Base-by-base conservation (phyloP, 1,140 invertebrate genomes). In the Eumeta japonica region DNA sequence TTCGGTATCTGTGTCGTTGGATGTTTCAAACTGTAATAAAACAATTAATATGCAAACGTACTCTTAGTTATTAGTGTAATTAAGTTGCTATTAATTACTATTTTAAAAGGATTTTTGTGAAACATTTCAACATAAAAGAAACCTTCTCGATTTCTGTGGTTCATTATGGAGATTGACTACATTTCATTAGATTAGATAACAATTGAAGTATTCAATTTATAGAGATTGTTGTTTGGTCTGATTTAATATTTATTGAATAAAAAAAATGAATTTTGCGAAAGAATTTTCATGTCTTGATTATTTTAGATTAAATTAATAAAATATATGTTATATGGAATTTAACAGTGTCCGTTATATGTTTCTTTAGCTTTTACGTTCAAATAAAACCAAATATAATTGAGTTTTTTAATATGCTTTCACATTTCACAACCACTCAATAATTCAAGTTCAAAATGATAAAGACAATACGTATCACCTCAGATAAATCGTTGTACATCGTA, bases 1-100 rank as follows among this genome's bases (percentile, higher is more conserved):
- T 2, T 74, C 58, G 13, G 55, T 59, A 14, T 77, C 56, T 2
- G 77, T 83, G 2, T 65, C 48, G 52, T 84, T 84, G 31, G n/a
- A 24, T 24, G 62, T 52, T 40, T 75, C 71, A 14, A 81, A 41
- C 81, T 83, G 43, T 19, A 62, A 62, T 28, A 53, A 47, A 47
- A 37, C 28, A 28, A 9, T n/a, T 38, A 34, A 20, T 34, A 35
- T 3, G 10, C 7, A 44, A 27, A 2, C 27, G 27, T 28, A 37
- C 2, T 41, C 10, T 28, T 15, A 10, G 16, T 3, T 31, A 14
- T 13, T 3, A 34, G 31, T 15, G 12, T 4, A n/a, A 24, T 24
- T 24, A n/a, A 24, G 9, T 10, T 30, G 5, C 13, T 10, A 9
- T 10, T 30, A 30, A 30, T 30, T 4, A 9, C 5, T 11, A 5